These are phyloP conservation scores for human DNA, from an alignment of 2,113 vertebrate species.

Conservation along the genomic window GRCh38 chr4:123339001-123339500, in stretches of 20 bases:
- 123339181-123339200: not conserved
- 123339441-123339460: not conserved
- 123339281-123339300: not conserved
- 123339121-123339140: constrained; percentile 25
- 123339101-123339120: not conserved
- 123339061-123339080: constrained; percentile 44
- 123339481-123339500: not conserved
- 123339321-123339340: not conserved
- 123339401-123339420: not conserved
- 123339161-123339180: not conserved
- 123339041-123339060: constrained; percentile 49
- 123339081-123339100: not conserved
- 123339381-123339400: not conserved
- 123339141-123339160: not conserved
- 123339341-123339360: not conserved
- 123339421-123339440: not conserved
- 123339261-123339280: not conserved
- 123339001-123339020: constrained; percentile 59
- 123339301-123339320: not conserved
- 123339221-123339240: not conserved
- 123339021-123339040: constrained; percentile 31
- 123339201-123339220: not conserved
- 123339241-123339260: not conserved
- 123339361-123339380: not conserved
- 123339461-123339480: not conserved